Base-by-base conservation (phyloP, 35 echinoderm and acorn worm genomes). In the Ophioderma brevispina region DNA sequence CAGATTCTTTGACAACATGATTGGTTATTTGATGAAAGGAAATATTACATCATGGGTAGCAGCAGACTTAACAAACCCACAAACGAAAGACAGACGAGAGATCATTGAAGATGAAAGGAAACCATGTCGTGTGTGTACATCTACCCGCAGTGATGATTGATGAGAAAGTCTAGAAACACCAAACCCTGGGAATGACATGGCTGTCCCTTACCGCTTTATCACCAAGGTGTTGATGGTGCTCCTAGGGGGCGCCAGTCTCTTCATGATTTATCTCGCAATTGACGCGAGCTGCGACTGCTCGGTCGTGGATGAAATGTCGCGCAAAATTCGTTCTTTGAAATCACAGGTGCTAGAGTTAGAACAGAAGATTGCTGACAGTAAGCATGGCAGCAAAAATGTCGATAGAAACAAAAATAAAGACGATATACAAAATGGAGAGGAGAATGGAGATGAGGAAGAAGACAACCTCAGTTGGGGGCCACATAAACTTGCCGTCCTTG, bases 401-500 rank as follows among this genome's bases (percentile, higher is more conserved):
- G 59, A 70, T 1, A 70, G 23, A 70, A 25, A 70, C 6, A 6
- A 25, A 25, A 25, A 15, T 70, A 30, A 30, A 18, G 59, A 30
- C 28, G n/a, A 25, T 70, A 25, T 4, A 15, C 10, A 70, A 49
- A 41, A 11, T 76, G 38, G 55, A 19, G 59, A 76, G 33, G 55
- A 13, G 14, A 64, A 83, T 38, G 77, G 77, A 42, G 37, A 36
- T 42, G 39, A 77, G 30, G 81, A 77, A 32, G 92, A 88, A 25
- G 96, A 98, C 34, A 77, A 89, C 76, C 41, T 82, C 32, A 43
- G 84, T 17, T 95, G 93, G 93, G 93, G 91, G 46, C 94, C 93
- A 37, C 97, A 99, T 75, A 88, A 93, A 63, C 84, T 99, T 38
- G 94, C 90, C 23, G 52, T 99, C 23, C 43, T 95, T 31, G 85